Base-by-base conservation (phyloP, 2,888 invertebrate genomes). In the Hypercompe scribonia region DNA sequence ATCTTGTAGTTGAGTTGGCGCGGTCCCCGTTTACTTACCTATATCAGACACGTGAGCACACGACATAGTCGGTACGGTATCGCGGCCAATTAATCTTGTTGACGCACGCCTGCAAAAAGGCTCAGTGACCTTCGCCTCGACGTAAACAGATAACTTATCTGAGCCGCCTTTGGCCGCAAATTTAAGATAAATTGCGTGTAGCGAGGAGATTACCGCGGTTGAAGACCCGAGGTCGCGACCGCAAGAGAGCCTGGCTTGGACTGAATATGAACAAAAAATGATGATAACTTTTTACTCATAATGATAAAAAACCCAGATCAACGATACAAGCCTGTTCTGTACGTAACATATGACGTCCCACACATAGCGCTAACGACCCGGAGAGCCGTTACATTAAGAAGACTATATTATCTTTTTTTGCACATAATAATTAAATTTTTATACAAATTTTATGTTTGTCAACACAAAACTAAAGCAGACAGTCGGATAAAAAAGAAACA, bases 41-140 rank as follows among this genome's bases (percentile, higher is more conserved):
- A 50, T 68, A 70, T 69, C 72, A 66, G 67, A 34, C 54, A 76
- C 67, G 65, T 36, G 73, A 58, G 69, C 71, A 65, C 73, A 58
- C 74, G 74, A 66, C 67, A 39, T 50, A 65, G 50, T 65, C 68
- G 65, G 64, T 54, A 73, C 68, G 83, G 75, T 80, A 83, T 82
- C 81, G 77, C 70, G 73, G 71, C 78, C 80, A 82, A 83, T 84
- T 84, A 85, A 86, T 86, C 86, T 86, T 84, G 83, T 82, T 84
- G 83, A 86, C 85, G 70, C 80, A 78, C 68, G 72, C 63, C 68
- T 69, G 83, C 83, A 81, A 84, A 86, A 85, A 82, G 78, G 75
- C 72, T 72, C 72, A 74, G 76, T 79, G 80, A 84, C 86, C 85
- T 80, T 76, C 77, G 24, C 64, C 70, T 68, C 73, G 71, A 78